Conservation (phyloP, 2,797 vertebrate genomes). For the Propithecus deckenii region DNA sequence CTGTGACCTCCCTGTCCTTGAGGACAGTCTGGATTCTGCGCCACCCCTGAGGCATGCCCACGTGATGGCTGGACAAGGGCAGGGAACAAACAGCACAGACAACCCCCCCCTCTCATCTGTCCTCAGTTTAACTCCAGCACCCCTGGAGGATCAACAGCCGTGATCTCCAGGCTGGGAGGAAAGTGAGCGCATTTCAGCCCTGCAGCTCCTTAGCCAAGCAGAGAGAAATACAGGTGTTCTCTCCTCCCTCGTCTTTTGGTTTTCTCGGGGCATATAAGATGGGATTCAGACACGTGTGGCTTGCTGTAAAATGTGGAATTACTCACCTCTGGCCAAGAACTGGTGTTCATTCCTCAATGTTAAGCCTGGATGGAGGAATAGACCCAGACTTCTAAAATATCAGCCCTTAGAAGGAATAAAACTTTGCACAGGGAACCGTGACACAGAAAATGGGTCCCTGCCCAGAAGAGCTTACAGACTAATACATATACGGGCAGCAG, state of each 20-base stretch:
- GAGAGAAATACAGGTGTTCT: neutral
- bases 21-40: neutral
- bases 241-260: neutral
- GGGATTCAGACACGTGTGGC: neutral
- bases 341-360: neutral
- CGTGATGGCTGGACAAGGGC: neutral
- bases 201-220: neutral
- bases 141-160: neutral
- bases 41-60: rapidly evolving
- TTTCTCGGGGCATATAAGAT: neutral
- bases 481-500: neutral
- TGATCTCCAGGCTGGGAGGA: neutral
- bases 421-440: neutral
- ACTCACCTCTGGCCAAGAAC: neutral
- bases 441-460: conserved; percentile 30
- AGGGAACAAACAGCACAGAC: neutral
- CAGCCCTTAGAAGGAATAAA: neutral
- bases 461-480: conserved; percentile 57
- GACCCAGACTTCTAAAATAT: neutral
- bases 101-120: neutral
- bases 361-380: neutral
- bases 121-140: neutral
- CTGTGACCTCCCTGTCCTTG: neutral
- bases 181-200: neutral
- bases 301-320: neutral